Base-by-base conservation (phyloP, 2,797 vertebrate species). In the Tenualosa thibaudeaui region DNA sequence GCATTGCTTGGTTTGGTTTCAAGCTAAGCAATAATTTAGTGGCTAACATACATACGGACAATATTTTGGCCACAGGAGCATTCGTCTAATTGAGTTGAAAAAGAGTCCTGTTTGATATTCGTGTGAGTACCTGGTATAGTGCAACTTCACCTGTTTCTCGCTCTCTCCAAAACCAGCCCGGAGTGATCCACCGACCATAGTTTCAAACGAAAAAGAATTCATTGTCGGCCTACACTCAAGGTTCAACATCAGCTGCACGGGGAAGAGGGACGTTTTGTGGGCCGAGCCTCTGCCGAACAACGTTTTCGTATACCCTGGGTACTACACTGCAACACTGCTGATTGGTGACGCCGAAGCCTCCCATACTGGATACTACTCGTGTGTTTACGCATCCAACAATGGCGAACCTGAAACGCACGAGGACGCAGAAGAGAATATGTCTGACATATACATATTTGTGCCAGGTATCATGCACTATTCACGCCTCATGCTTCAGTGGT, bases 361-460 rank as follows among this genome's bases (percentile, higher is more conserved):
- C 31, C 95, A 98, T 87, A 99, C 97, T 0, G 94, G 96, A 13
- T 89, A 92, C 54, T 99, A 98, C 89, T 94, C 91, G 56, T 99
- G 98, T 87, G 93, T 91, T 15, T 96, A 98, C 49, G 85, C 89
- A 56, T 62, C 19, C 24, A 83, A 6, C 50, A 62, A 78, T 12
- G 78, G 19, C 4, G 60, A 95, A 94, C 87, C 2, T 53, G n/a
- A 53, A 50, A 15, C 81, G 62, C 93, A 9, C 0, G 71, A 78
- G 0, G 93, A 8, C 0, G 89, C 86, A 0, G 93, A 95, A 0
- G 89, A 95, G 0, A 91, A 92, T 17, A 95, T 95, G 50, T 91
- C 93, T 0, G 94, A 92, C 1, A 96, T 98, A 62, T 99, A 98
- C 86, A 90, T 99, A 84, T 98, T 96, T 2, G 97, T 99, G 71